Base-by-base conservation (phyloP, 2,113 vertebrate genomes). In the Crotalus viridis region DNA sequence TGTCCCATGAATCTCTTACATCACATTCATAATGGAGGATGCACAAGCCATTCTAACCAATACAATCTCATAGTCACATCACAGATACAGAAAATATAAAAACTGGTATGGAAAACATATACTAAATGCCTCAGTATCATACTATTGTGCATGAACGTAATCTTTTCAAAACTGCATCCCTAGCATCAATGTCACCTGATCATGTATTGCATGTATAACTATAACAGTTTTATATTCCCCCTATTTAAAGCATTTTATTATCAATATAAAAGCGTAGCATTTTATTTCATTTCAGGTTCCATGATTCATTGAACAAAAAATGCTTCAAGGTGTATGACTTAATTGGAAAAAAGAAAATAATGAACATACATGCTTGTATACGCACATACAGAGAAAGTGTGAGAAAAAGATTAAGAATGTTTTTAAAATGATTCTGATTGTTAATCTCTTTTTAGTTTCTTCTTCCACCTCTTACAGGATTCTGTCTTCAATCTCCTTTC, bases 401-500 rank as follows among this genome's bases (percentile, higher is more conserved):
- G 28, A 69, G 22, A 26, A n/a, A 33, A 13, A 69, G 10, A 3
- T 94, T 91, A 81, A 96, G 91, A 92, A 91, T 95, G 6, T 95
- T 96, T 95, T 92, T 96, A 95, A 95, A 95, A 95, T 95, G 96
- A 95, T 97, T 98, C 97, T 97, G 95, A 95, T 93, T 97, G 97
- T 98, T 98, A 98, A 98, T 98, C 98, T 98, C 97, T 98, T 97
- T 97, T 98, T 98, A 98, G 97, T 98, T 96, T 98, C 97, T 98
- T 98, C 97, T 97, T 98, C 97, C 98, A 98, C 97, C 98, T 98
- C 98, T 98, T 98, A 98, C 98, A 98, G 98, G 98, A 98, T 98
- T 98, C 98, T 98, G 93, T 98, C 98, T 98, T 98, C 98, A 98
- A 98, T 98, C 97, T 98, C 98, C 98, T 98, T 98, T 98, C 98